Conservation (phyloP, 2,797 vertebrate genomes). For the Aeoliscus strigatus region DNA sequence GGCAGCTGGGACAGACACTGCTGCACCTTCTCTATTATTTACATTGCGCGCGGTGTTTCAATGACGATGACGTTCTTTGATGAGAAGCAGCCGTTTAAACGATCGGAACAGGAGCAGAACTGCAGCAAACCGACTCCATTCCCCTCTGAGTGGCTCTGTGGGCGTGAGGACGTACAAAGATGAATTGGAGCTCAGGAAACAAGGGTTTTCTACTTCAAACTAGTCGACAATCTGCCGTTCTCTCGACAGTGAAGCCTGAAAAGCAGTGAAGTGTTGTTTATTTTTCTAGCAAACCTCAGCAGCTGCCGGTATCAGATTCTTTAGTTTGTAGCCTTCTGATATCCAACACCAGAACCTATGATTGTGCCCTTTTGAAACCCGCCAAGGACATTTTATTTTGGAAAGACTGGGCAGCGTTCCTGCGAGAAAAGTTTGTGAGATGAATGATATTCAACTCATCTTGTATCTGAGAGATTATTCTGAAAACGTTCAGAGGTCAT, state of each 20-base stretch:
- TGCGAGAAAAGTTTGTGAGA: too few relatives aligned
- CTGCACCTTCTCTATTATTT: conserved; percentile 47
- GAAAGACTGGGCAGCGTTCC: background rate
- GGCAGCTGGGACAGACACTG: conserved; percentile 24
- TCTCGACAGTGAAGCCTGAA: too few relatives aligned
- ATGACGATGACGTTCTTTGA: too few relatives aligned
- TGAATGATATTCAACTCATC: background rate
- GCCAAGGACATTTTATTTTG: conserved; percentile 13
- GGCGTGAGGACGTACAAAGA: conserved; percentile 21
- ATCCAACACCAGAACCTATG: conserved; percentile 18
- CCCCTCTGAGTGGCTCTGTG: conserved; percentile 17
- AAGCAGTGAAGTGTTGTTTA: too few relatives aligned
- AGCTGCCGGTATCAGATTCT: conserved; percentile 15
- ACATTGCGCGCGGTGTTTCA: too few relatives aligned
- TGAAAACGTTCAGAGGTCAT: background rate
- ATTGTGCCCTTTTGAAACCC: conserved; percentile 9
- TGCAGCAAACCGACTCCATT: conserved; percentile 10
- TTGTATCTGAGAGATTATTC: background rate
- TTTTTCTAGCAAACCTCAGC: too few relatives aligned
- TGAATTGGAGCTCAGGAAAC: too few relatives aligned
- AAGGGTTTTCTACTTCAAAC: too few relatives aligned
- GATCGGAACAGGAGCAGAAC: conserved; percentile 6
- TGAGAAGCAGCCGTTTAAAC: background rate
- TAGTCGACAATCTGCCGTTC: too few relatives aligned
- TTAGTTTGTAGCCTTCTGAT: conserved; percentile 20